phyloP scores from a whole-genome alignment of 2,888 invertebrate species.

The Phlogophora meticulosa region DNA sequence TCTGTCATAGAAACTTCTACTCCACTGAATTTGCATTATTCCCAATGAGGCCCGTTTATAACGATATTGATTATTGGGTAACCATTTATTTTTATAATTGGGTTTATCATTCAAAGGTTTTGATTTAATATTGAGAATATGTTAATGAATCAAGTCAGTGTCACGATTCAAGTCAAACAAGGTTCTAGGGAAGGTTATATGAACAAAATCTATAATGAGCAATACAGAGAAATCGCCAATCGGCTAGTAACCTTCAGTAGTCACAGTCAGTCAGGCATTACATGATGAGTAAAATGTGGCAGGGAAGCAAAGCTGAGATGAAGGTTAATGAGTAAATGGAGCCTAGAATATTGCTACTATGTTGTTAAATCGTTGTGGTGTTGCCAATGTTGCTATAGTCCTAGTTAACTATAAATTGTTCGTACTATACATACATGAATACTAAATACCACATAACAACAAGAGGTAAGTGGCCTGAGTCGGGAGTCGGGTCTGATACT shows the following conservation, averaged over 20 bases:
- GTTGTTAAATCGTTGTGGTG: constrained; percentile 13
- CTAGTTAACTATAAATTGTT: constrained; percentile 29
- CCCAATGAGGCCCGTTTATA: constrained; percentile 30
- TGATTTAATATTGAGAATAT: constrained; percentile 51
- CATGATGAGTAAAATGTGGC: constrained; percentile 59
- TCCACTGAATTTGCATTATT: constrained; percentile 54
- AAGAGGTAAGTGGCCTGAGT: constrained; percentile 63
- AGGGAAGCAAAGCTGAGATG: constrained; percentile 45
- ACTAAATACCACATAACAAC: constrained; percentile 37
- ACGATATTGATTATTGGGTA: constrained; percentile 21
- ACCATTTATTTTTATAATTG: constrained; percentile 2
- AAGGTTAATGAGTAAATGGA: constrained; percentile 50
- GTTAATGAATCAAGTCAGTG: constrained; percentile 62
- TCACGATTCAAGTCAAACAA: constrained; percentile 64
- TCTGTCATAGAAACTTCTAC: constrained; percentile 63
- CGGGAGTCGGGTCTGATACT: constrained; percentile 45
- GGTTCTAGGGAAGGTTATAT: constrained; percentile 67
- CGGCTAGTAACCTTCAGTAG: constrained; percentile 61
- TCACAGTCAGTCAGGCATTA: constrained; percentile 63
- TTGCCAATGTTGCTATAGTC: constrained; percentile 20
- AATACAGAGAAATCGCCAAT: constrained; percentile 60
- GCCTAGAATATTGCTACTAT: constrained; percentile 26
- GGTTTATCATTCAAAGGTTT: constrained; percentile 13
- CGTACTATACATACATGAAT: constrained; percentile 28
- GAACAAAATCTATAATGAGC: constrained; percentile 59